A percentile compares a stretch with the other conserved stretches of the same genome.
phyloP scores from a whole-genome alignment of 2,797 vertebrate genomes.

The Tokudaia tokunoshimensis region DNA sequence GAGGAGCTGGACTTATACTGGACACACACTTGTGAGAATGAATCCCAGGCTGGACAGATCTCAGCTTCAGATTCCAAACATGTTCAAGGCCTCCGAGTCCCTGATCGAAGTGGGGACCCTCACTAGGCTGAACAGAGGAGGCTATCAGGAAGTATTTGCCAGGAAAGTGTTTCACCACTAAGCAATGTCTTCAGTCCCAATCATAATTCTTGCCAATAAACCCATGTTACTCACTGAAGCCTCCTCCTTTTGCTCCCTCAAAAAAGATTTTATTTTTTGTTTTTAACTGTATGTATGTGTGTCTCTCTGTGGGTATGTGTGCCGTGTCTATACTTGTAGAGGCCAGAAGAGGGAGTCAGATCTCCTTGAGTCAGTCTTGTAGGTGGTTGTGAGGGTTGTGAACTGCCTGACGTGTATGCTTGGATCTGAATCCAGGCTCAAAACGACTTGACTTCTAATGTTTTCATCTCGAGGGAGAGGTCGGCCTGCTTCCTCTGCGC shows the following conservation, averaged over 20 bases:
- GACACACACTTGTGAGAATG: background rate
- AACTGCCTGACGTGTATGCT: background rate
- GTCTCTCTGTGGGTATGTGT: background rate
- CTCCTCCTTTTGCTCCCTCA: background rate
- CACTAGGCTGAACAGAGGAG: background rate
- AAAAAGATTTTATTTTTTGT: background rate
- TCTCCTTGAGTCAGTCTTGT: background rate
- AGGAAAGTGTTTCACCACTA: too few species aligned
- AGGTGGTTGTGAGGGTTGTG: background rate
- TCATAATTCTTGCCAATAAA: background rate
- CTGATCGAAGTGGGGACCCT: background rate
- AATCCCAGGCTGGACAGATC: background rate
- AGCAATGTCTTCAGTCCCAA: background rate
- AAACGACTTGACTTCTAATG: too few species aligned
- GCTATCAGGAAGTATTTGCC: background rate
- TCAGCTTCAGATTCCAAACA: background rate
- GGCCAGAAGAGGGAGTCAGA: background rate
- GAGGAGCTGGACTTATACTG: background rate
- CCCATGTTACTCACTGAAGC: background rate
- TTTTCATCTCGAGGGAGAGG: background rate
- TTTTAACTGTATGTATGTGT: background rate
- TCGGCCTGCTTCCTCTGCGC: background rate
- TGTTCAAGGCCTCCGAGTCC: background rate
- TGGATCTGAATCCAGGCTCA: background rate
- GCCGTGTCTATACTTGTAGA: background rate